These are phyloP conservation scores for Agrilus mali DNA, from an alignment of 2,888 invertebrate species.

Conservation along the genomic window DNA sequence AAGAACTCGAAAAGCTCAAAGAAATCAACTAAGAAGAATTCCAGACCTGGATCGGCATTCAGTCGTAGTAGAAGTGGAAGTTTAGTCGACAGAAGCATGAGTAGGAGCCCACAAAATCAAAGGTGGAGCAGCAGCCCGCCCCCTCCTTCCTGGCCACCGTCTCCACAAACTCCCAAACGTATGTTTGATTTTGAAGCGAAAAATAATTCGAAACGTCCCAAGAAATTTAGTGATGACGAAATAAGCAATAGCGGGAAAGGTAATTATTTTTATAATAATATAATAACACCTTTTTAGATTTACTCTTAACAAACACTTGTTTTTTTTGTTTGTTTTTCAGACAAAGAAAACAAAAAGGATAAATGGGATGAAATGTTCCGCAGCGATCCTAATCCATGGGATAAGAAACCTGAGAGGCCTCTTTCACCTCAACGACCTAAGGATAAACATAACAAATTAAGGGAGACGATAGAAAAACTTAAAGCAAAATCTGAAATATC, in stretches of 20 bases:
- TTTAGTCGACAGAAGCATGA: constrained; percentile 18
- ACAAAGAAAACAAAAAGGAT: constrained; percentile 21
- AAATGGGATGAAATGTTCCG: constrained; percentile 23
- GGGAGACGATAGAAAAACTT: constrained; percentile 47
- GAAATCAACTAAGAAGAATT: constrained; percentile 13
- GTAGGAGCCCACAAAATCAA: constrained; percentile 15
- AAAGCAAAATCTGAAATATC: constrained; percentile 49
- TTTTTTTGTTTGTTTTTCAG: too few relatives aligned
- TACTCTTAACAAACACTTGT: neutral
- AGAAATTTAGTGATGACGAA: constrained; percentile 17
- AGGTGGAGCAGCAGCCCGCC: constrained; percentile 27
- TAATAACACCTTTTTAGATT: too few relatives aligned
- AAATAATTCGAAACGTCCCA: neutral
- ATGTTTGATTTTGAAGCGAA: too few relatives aligned
- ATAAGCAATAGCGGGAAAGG: constrained; percentile 4
- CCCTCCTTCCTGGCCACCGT: constrained; percentile 28
- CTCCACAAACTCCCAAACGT: constrained; percentile 4
- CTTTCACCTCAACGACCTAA: constrained; percentile 23
- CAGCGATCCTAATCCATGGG: constrained; percentile 12
- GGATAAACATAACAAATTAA: constrained; percentile 32
- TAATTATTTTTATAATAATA: too few relatives aligned
- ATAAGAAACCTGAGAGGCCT: constrained; percentile 5
- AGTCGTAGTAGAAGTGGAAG: constrained; percentile 20
- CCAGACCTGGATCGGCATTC: constrained; percentile 16
- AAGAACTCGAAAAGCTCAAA: constrained; percentile 16